Percentiles rank a stretch among this genome's conserved stretches.
Evolutionary conservation across 2,888 invertebrate species (phyloP).

Genomic region (Melanostoma scalare): DNA sequence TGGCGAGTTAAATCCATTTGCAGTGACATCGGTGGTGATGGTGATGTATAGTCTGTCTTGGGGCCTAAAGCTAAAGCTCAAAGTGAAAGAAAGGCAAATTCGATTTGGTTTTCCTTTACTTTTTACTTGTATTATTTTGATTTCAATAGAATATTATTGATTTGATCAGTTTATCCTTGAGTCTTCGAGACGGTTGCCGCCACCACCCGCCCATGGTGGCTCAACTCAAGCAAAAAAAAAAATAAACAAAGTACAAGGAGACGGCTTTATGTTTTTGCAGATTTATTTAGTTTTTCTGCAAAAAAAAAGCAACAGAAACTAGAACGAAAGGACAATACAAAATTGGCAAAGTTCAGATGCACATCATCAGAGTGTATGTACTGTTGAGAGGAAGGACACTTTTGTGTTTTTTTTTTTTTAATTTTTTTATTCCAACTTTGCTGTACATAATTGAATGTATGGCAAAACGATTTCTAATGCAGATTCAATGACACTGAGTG

Average conservation of each 20-base stretch:
- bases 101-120: slow-evolving; percentile 37
- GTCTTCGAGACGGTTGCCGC: neutral
- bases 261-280: slow-evolving; percentile 3
- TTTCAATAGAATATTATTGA: slow-evolving; percentile 41
- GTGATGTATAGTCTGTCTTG: slow-evolving; percentile 18
- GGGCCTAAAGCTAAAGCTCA: neutral
- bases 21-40: slow-evolving; percentile 27
- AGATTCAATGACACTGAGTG: slow-evolving; percentile 65
- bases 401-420: neutral
- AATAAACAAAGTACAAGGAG: neutral
- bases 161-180: slow-evolving; percentile 50
- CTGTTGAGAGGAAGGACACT: slow-evolving; percentile 8
- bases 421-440: neutral
- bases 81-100: slow-evolving; percentile 12
- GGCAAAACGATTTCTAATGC: slow-evolving; percentile 71
- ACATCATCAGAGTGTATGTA: slow-evolving; percentile 32
- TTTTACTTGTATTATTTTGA: neutral
- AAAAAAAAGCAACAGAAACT: slow-evolving; percentile 12
- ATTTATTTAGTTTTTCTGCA: neutral
- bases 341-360: slow-evolving; percentile 48
- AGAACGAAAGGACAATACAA: slow-evolving; percentile 15
- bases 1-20: slow-evolving; percentile 55
- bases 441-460: slow-evolving; percentile 56
- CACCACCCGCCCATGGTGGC: neutral
- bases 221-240: neutral